Conservation (phyloP, 2,888 invertebrate genomes). For the Cremastobaeus sp. region DNA sequence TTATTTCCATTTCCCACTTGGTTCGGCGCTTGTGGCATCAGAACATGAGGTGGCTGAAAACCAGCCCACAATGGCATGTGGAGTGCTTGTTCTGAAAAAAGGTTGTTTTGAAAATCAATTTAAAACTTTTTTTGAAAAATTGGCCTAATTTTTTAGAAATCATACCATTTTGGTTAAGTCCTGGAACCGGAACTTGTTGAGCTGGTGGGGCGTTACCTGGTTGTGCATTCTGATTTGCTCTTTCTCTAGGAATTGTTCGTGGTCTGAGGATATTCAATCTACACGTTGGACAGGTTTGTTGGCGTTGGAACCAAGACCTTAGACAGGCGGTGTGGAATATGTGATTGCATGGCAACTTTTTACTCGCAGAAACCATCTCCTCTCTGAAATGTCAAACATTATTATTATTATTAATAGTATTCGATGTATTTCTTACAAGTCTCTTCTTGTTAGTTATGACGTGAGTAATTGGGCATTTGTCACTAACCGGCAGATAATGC, state of each 20-base stretch:
- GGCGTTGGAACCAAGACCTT: constrained; percentile 99
- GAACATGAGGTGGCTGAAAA: constrained; percentile 67
- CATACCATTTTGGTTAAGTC: constrained; percentile 67
- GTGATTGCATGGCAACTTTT: constrained; percentile 99
- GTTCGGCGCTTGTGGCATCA: constrained; percentile 60
- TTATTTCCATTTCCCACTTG: constrained; percentile 44
- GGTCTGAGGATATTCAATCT: constrained; percentile 88
- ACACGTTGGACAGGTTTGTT: constrained; percentile 99
- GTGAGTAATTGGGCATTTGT: too few species aligned
- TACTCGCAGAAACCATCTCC: constrained; percentile 87
- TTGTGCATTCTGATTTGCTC: constrained; percentile 70
- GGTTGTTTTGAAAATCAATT: too few species aligned
- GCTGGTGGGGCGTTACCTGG: constrained; percentile 69
- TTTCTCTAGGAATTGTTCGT: constrained; percentile 63
- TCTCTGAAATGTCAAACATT: constrained; percentile 79
- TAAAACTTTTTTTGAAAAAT: too few species aligned
- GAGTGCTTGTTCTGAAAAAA: constrained; percentile 66
- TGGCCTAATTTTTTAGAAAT: too few species aligned
- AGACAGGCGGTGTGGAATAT: constrained; percentile 99
- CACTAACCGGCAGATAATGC: constrained; percentile 93
- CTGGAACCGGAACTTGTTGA: constrained; percentile 66
- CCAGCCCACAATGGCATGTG: constrained; percentile 71
- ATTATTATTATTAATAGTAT: too few species aligned
- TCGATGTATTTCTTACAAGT: too few species aligned
- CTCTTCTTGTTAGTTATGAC: too few species aligned